These are phyloP conservation scores for Belgica antarctica DNA, from an alignment of 2,888 invertebrate genomes.

Conservation along the genomic window DNA sequence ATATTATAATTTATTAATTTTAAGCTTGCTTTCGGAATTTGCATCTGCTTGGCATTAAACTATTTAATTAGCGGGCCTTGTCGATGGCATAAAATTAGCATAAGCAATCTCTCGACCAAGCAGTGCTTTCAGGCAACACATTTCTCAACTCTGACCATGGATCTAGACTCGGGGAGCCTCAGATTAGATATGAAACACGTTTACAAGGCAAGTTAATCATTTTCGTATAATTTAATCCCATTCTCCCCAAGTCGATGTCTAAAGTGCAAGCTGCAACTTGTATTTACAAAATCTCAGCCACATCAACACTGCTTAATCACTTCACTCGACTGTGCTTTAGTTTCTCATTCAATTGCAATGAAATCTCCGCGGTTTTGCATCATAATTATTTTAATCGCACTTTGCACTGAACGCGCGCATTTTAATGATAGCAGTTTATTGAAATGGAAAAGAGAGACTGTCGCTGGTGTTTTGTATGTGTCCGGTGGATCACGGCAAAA, in stretches of 20 bases:
- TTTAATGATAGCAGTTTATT: constrained; percentile 41
- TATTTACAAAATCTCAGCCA: neutral
- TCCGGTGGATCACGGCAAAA: constrained; percentile 29
- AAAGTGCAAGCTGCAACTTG: neutral
- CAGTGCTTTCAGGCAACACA: neutral
- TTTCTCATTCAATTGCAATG: neutral
- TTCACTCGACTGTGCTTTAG: neutral
- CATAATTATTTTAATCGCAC: constrained; percentile 44
- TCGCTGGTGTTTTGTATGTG: constrained; percentile 30
- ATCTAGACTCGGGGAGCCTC: too few species aligned
- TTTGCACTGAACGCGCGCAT: constrained; percentile 29
- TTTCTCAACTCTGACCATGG: too few species aligned
- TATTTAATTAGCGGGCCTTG: constrained; percentile 10
- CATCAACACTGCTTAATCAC: neutral
- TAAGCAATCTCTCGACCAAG: constrained; percentile 10
- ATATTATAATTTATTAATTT: neutral
- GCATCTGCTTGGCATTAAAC: constrained; percentile 38
- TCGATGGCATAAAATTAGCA: constrained; percentile 22
- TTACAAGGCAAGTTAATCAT: too few species aligned
- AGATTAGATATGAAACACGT: too few species aligned
- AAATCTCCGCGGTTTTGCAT: constrained; percentile 30
- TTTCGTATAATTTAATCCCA: too few species aligned
- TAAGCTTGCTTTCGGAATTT: too few species aligned
- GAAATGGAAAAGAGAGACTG: constrained; percentile 38
- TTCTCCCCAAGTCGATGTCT: too few species aligned